Percentiles rank a stretch among this genome's conserved stretches.
Evolutionary conservation across 1,140 invertebrate species (phyloP).

Genomic region (Drosophila sp.): DNA sequence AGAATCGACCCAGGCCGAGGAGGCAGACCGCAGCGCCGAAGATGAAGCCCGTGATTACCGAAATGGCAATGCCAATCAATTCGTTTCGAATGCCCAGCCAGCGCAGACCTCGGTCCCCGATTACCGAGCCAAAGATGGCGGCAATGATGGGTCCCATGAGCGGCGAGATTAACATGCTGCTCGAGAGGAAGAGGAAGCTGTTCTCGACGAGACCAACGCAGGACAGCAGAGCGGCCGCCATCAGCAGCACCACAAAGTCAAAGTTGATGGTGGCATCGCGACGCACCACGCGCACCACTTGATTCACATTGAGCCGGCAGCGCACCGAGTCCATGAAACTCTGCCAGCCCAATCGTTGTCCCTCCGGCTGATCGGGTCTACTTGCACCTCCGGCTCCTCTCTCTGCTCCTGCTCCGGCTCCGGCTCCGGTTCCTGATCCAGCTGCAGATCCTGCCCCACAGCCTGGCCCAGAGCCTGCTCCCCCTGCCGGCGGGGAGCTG

Average conservation of each 20-base stretch:
- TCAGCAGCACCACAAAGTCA: slow-evolving; percentile 89
- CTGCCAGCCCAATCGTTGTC: slow-evolving; percentile 84
- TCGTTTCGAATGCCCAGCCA: slow-evolving; percentile 88
- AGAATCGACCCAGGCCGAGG: slow-evolving; percentile 85
- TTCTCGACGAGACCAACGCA: slow-evolving; percentile 91
- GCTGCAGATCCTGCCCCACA: too few relatives aligned
- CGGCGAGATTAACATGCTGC: slow-evolving; percentile 92
- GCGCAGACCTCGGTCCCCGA: slow-evolving; percentile 87
- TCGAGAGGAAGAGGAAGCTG: slow-evolving; percentile 89
- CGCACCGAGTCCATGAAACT: slow-evolving; percentile 86
- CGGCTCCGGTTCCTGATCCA: too few relatives aligned
- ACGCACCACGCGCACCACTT: slow-evolving; percentile 89
- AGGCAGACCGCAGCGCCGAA: slow-evolving; percentile 87
- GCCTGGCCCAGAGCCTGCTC: neutral
- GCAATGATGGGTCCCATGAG: slow-evolving; percentile 92
- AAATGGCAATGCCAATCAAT: slow-evolving; percentile 87
- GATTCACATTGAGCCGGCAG: slow-evolving; percentile 89
- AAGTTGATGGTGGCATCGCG: slow-evolving; percentile 88
- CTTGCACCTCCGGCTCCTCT: neutral
- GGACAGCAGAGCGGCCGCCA: slow-evolving; percentile 88
- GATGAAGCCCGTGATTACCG: slow-evolving; percentile 87
- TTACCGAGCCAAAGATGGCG: slow-evolving; percentile 89
- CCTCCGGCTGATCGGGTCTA: neutral
- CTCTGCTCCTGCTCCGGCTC: neutral
- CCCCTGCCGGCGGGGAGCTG: neutral